phyloP scores from a whole-genome alignment of 53 echinoderm and acorn worm species.

The Glandiceps talaboti region DNA sequence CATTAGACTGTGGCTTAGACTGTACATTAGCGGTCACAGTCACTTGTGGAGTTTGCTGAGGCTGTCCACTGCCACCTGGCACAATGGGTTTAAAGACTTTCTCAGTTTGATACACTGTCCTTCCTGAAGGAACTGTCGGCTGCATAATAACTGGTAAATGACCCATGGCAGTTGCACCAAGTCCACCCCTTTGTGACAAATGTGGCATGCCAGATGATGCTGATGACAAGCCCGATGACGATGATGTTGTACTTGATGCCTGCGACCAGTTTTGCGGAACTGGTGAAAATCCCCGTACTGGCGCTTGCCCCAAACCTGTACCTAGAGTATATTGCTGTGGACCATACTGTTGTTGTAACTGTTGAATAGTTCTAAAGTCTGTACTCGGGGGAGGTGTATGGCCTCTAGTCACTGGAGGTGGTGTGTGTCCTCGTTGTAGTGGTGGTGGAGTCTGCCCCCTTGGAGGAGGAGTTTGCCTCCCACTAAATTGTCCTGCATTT shows the following conservation, averaged over 20 bases:
- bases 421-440: constrained; percentile 2
- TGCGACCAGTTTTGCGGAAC: constrained; percentile 10
- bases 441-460: constrained; percentile 16
- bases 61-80: not conserved
- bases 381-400: constrained; percentile 22
- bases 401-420: constrained; percentile 18
- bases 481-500: constrained; percentile 12
- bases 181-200: not conserved
- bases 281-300: constrained; percentile 24
- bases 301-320: constrained; percentile 19
- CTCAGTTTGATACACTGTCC: not conserved
- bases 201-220: constrained; percentile 14
- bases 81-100: not conserved
- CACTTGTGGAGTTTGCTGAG: not conserved
- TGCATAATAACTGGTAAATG: not conserved
- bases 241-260: constrained; percentile 4
- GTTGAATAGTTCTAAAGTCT: constrained; percentile 12
- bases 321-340: constrained; percentile 17
- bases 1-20: not conserved
- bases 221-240: not conserved
- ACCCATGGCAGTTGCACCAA: not conserved
- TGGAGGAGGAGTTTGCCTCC: constrained; percentile 47
- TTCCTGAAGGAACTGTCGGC: not conserved
- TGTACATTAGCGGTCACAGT: not conserved
- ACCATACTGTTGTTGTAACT: constrained; percentile 14